These are phyloP conservation scores for Tineola bisselliella DNA, from an alignment of 2,888 invertebrate genomes.

Conservation along the genomic window DNA sequence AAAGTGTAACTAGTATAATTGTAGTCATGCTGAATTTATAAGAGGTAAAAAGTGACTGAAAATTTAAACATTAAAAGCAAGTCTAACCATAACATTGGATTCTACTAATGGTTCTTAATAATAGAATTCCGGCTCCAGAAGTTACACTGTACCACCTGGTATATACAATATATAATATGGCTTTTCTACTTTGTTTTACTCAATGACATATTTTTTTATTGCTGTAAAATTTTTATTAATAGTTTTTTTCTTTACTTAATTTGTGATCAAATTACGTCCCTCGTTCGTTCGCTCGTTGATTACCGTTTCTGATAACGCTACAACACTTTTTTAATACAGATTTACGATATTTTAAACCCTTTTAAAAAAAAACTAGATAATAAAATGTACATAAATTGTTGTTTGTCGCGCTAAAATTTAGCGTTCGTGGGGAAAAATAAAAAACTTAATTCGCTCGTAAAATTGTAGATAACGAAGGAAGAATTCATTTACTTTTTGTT, in stretches of 20 bases:
- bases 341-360: neutral
- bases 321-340: neutral
- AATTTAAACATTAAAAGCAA: too few relatives aligned
- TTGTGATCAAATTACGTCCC: neutral
- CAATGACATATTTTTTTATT: neutral
- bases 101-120: too few relatives aligned
- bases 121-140: too few relatives aligned
- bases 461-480: neutral
- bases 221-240: neutral
- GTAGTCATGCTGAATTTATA: too few relatives aligned
- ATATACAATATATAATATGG: too few relatives aligned
- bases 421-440: neutral
- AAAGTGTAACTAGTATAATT: too few relatives aligned
- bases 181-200: too few relatives aligned
- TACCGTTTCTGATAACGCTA: neutral
- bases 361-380: conserved; percentile 6
- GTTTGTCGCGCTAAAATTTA: neutral
- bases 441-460: neutral
- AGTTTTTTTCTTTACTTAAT: neutral
- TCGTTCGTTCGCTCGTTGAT: neutral
- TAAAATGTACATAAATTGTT: conserved; percentile 1
- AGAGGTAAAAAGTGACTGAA: too few relatives aligned
- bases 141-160: too few relatives aligned
- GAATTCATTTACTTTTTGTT: too few relatives aligned
- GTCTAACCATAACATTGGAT: too few relatives aligned